A percentile compares a stretch with the other conserved stretches of the same genome.
phyloP scores from a whole-genome alignment of 2,888 invertebrate genomes.

The Rhingia campestris region DNA sequence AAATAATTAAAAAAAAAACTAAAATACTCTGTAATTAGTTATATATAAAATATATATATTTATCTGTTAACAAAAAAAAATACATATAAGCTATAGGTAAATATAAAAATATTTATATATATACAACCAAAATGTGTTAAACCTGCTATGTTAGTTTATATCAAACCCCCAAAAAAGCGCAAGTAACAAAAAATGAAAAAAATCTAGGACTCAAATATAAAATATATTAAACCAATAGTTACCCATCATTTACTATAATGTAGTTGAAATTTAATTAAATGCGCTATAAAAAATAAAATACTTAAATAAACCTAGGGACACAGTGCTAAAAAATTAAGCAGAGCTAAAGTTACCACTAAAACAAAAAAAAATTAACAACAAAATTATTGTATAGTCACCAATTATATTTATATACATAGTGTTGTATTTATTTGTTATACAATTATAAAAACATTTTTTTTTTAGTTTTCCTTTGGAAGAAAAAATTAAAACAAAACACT shows the following conservation, averaged over 20 bases:
- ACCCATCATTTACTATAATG: slow-evolving; percentile 24
- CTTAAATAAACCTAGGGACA: slow-evolving; percentile 54
- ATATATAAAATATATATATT: slow-evolving; percentile 56
- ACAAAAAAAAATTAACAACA: slow-evolving; percentile 17
- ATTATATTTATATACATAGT: slow-evolving; percentile 51
- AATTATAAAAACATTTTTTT: slow-evolving; percentile 3
- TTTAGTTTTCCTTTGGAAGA: slow-evolving; percentile 13
- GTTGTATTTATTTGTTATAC: slow-evolving; percentile 19
- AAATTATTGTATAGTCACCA: slow-evolving; percentile 69
- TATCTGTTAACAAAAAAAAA: slow-evolving; percentile 56
- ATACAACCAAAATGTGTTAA: slow-evolving; percentile 42
- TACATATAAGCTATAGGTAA: slow-evolving; percentile 24
- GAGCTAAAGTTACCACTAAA: slow-evolving; percentile 37
- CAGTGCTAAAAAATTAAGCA: slow-evolving; percentile 62
- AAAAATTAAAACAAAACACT: slow-evolving; percentile 44
- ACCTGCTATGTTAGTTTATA: slow-evolving; percentile 39
- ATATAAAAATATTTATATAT: slow-evolving; percentile 57
- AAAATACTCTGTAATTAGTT: slow-evolving; percentile 60
- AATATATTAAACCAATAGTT: slow-evolving; percentile 3
- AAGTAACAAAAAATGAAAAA: background rate
- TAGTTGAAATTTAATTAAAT: slow-evolving; percentile 53
- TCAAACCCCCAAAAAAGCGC: slow-evolving; percentile 7
- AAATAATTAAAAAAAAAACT: slow-evolving; percentile 4
- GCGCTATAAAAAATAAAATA: slow-evolving; percentile 69
- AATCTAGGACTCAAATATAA: slow-evolving; percentile 26